Evolutionary conservation across 2,797 vertebrate genomes (phyloP).

Genomic region (Melanotaenia boesemani): DNA sequence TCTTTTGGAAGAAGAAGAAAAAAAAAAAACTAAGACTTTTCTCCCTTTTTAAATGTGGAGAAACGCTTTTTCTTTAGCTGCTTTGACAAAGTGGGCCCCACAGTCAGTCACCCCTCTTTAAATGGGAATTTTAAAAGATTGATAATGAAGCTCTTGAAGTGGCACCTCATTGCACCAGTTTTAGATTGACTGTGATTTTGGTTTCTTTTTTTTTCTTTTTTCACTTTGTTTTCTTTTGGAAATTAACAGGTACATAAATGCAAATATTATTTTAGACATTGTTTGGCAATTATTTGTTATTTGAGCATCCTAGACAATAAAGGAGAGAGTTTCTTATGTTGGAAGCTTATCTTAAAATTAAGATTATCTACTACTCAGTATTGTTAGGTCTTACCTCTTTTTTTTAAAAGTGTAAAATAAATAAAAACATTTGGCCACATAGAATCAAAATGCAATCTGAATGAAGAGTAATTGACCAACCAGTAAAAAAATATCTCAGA

Average conservation of each 20-base stretch:
- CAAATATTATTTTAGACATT: slow-evolving; percentile 66
- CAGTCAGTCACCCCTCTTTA: slow-evolving; percentile 46
- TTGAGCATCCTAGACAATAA: slow-evolving; percentile 63
- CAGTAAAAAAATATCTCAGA: slow-evolving; percentile 22
- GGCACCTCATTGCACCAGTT: slow-evolving; percentile 60
- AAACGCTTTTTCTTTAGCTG: slow-evolving; percentile 70
- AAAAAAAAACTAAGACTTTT: slow-evolving; percentile 27
- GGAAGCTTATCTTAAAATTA: slow-evolving; percentile 46
- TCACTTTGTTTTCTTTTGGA: slow-evolving; percentile 20
- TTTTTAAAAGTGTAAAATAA: slow-evolving; percentile 30
- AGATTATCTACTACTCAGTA: slow-evolving; percentile 33
- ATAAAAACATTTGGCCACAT: slow-evolving; percentile 25
- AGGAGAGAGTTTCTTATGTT: slow-evolving; percentile 58
- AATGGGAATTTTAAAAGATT: slow-evolving; percentile 65
- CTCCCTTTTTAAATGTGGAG: slow-evolving; percentile 53
- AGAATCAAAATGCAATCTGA: slow-evolving; percentile 32
- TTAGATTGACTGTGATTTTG: slow-evolving; percentile 44
- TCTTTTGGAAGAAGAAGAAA: slow-evolving; percentile 50
- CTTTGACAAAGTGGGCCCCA: slow-evolving; percentile 68
- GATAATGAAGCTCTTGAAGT: slow-evolving; percentile 64
- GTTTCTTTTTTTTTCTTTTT: not conserved
- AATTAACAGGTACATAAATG: slow-evolving; percentile 71
- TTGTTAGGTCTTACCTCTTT: slow-evolving; percentile 27
- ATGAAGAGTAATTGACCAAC: slow-evolving; percentile 26
- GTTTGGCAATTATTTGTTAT: slow-evolving; percentile 53